Evolutionary conservation across 2,797 vertebrate genomes (phyloP), one percentile per base, ranked within the genome.

Genomic region (Acanthurus lineatus): DNA sequence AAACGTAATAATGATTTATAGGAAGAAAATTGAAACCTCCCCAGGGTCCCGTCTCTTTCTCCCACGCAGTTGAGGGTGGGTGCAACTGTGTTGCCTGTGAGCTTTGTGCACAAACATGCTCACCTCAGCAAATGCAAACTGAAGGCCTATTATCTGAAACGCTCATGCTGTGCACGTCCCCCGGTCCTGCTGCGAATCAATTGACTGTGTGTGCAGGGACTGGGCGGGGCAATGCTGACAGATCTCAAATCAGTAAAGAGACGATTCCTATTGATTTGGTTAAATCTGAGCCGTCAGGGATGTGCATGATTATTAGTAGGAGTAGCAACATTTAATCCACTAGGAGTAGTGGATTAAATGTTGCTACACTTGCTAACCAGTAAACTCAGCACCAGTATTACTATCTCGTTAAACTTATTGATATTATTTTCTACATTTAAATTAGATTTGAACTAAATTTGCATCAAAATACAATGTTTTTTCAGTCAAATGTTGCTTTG

Each of bases 251-350:
- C 85, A 83, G 81, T 54, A 77, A 57, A 79, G 86, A 89, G 80
- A 79, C 85, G 38, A 75, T 88, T 87, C 80, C 76, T 77, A 91
- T 92, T 89, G 92, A 93, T 93, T 84, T 17, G 75, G 32, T 20
- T 61, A 88, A 87, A 91, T 87, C 80, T 70, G 63, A 16, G 57
- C 67, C 86, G 86, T 88, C 75, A 79, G 86, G 28, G 28, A 32
- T 32, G 28, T 32, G 28, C 28, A 32, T 32, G 28, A 32, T 32
- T 32, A 32, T 32, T 32, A n/a, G n/a, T n/a, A n/a, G n/a, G n/a
- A n/a, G n/a, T n/a, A n/a, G n/a, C n/a, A n/a, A n/a, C n/a, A n/a
- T n/a, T n/a, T n/a, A n/a, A n/a, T n/a, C n/a, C n/a, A n/a, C n/a
- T n/a, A n/a, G 28, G 5, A 32, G 28, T 32, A 32, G 28, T 32